Evolutionary conservation across 2,888 invertebrate species (phyloP).

Genomic region (Myopa testacea): DNA sequence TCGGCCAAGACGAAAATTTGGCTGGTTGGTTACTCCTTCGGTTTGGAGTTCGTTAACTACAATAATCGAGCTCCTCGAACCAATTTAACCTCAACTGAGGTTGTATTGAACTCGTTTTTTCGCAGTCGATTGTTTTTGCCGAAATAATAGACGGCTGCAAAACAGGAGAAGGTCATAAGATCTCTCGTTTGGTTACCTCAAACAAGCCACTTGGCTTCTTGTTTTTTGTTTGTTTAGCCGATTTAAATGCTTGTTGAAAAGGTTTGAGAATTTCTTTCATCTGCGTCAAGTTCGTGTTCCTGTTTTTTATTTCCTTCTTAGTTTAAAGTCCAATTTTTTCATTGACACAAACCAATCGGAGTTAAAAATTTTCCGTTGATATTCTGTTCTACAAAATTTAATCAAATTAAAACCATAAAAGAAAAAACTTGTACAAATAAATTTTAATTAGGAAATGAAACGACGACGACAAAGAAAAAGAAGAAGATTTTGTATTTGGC

Average conservation of each 20-base stretch:
- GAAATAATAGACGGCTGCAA: too few relatives aligned
- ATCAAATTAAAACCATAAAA: neutral
- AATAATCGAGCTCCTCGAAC: too few relatives aligned
- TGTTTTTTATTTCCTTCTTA: constrained; percentile 10
- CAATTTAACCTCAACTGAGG: too few relatives aligned
- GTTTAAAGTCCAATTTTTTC: constrained; percentile 19
- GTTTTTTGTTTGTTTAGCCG: neutral
- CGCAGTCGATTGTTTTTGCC: too few relatives aligned
- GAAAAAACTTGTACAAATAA: neutral
- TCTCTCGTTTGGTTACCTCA: too few relatives aligned
- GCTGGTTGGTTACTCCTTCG: too few relatives aligned
- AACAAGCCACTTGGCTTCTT: too few relatives aligned
- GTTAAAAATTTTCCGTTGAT: constrained; percentile 17
- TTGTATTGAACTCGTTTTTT: too few relatives aligned
- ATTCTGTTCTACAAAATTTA: constrained; percentile 16
- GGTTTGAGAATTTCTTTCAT: constrained; percentile 22
- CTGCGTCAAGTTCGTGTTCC: neutral
- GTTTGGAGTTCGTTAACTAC: too few relatives aligned
- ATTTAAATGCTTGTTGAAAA: constrained; percentile 27
- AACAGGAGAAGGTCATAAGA: too few relatives aligned
- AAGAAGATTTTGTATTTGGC: constrained; percentile 7
- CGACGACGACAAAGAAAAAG: too few relatives aligned
- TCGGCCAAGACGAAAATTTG: too few relatives aligned
- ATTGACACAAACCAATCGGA: constrained; percentile 35
- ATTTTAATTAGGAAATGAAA: constrained; percentile 18